Evolutionary conservation across 2,113 vertebrate species (phyloP).

Genomic region (Chloropsis cyanopogon): DNA sequence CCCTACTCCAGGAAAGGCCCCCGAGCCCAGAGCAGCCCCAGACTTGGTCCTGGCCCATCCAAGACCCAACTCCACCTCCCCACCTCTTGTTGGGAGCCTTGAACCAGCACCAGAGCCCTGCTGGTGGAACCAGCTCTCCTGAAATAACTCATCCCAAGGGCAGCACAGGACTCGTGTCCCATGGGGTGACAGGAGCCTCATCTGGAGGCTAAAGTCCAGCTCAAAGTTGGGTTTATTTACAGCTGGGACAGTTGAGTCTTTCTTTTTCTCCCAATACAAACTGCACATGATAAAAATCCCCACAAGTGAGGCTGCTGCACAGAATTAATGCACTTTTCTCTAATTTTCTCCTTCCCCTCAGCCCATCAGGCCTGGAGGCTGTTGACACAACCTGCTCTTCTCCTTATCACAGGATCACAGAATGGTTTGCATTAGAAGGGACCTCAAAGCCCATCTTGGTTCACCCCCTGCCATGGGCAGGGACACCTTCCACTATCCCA

Average conservation of each 20-base stretch:
- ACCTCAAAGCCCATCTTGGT: background rate
- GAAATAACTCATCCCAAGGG: background rate
- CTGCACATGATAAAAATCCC: background rate
- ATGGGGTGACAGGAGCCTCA: accelerated
- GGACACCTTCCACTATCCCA: background rate
- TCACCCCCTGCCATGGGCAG: background rate
- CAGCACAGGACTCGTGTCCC: accelerated
- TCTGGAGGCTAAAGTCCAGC: background rate
- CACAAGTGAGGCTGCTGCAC: background rate
- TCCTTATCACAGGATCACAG: background rate
- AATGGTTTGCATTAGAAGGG: background rate
- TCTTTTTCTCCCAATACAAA: background rate
- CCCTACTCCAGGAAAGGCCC: background rate
- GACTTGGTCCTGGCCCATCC: background rate
- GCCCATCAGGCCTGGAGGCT: background rate
- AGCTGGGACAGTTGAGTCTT: background rate
- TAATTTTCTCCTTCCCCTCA: accelerated
- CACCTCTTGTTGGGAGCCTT: background rate
- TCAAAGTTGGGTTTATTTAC: background rate
- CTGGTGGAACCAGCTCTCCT: background rate
- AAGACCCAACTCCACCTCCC: background rate
- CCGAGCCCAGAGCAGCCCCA: background rate
- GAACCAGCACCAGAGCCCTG: background rate
- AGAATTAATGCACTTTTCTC: background rate
- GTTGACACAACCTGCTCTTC: background rate